Conservation (phyloP, 2,797 vertebrate genomes). For the Strix occidentalis region DNA sequence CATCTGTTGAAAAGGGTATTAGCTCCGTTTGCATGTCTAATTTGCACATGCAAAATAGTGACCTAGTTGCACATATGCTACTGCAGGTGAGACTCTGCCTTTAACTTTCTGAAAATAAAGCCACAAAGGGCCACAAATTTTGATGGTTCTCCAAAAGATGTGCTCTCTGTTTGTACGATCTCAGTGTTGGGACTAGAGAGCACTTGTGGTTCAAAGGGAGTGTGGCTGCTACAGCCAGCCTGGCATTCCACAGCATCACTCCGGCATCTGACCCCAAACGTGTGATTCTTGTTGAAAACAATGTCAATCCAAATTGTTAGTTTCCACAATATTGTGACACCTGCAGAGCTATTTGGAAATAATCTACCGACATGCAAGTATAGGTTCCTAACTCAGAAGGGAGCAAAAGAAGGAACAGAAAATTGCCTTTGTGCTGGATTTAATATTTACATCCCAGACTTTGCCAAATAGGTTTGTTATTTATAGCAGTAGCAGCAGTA, state of each 20-base stretch:
- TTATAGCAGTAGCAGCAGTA: constrained; percentile 49
- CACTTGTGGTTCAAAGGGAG: accelerated
- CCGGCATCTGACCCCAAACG: neutral
- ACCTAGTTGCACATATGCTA: neutral
- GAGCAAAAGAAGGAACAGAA: neutral
- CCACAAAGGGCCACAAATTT: neutral
- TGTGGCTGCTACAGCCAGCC: neutral
- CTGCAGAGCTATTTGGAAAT: neutral
- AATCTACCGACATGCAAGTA: neutral
- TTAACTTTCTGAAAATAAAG: neutral
- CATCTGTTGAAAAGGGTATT: neutral
- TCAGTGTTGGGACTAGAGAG: neutral
- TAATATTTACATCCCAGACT: constrained; percentile 34
- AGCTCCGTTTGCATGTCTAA: neutral
- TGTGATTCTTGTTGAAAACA: neutral
- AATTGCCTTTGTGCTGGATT: constrained; percentile 42
- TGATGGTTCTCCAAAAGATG: neutral
- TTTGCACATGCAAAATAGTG: neutral
- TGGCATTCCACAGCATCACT: accelerated
- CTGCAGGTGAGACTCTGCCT: neutral
- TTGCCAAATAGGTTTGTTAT: constrained; percentile 58
- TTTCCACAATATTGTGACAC: neutral
- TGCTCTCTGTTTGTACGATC: neutral
- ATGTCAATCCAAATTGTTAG: neutral
- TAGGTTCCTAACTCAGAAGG: neutral